A percentile compares a stretch with the other conserved stretches of the same genome.
Evolutionary conservation across 2,113 vertebrate genomes (phyloP).

Genomic region (Arizona elegans): DNA sequence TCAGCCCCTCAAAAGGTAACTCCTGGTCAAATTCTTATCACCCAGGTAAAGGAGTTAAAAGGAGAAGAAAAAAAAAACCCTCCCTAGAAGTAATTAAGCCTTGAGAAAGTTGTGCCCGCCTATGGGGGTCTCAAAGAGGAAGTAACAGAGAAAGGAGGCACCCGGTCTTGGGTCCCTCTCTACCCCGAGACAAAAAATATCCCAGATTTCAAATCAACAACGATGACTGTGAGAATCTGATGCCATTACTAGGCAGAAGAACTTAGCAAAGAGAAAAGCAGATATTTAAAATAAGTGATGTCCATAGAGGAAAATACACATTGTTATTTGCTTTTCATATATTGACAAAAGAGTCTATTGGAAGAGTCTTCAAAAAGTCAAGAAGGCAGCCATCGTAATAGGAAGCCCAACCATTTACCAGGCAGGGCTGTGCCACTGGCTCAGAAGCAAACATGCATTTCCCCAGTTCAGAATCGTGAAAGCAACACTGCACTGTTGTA

Average conservation of each 20-base stretch:
- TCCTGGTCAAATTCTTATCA: slow-evolving; percentile 6
- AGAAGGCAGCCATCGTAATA: neutral
- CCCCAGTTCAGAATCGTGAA: neutral
- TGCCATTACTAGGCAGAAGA: neutral
- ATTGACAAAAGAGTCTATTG: neutral
- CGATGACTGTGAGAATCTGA: neutral
- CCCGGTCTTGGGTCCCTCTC: no score
- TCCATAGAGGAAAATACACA: neutral
- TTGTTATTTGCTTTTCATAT: neutral
- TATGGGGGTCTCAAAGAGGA: neutral
- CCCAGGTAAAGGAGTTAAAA: neutral
- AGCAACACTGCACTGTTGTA: neutral
- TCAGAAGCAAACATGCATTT: neutral
- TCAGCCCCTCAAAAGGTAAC: neutral
- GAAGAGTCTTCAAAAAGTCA: neutral
- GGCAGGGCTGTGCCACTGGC: neutral
- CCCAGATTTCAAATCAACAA: neutral
- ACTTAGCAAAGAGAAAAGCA: neutral
- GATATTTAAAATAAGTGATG: neutral
- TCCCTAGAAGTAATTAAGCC: neutral
- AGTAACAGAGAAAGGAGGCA: neutral
- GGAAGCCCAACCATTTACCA: neutral
- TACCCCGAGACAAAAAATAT: neutral
- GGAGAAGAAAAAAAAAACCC: neutral
- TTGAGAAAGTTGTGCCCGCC: neutral